Conservation (phyloP, 2,113 vertebrate species). For the Narcine bancroftii region DNA sequence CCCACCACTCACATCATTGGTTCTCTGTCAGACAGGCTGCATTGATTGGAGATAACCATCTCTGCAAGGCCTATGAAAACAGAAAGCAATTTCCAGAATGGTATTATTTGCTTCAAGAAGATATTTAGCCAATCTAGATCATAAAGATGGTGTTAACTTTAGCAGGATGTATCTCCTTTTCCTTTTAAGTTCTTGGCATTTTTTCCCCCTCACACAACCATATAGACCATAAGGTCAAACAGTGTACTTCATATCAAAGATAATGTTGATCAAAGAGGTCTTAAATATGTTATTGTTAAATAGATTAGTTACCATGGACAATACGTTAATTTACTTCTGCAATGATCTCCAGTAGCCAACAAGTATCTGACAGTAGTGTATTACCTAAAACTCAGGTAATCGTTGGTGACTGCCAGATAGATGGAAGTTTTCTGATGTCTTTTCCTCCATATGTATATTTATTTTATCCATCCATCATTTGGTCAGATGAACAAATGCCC, state of each 20-base stretch:
- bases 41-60: no score
- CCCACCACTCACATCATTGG: no score
- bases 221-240: background rate
- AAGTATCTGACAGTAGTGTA: background rate
- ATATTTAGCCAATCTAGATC: no score
- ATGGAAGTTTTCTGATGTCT: background rate
- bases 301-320: no score
- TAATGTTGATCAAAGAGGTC: background rate
- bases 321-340: no score
- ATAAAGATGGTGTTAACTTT: no score
- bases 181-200: background rate
- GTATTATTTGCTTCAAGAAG: background rate
- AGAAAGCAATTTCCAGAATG: background rate
- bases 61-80: no score
- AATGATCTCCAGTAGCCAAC: background rate
- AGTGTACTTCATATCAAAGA: background rate
- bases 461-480: background rate
- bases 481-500: background rate
- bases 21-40: no score
- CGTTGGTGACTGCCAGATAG: background rate
- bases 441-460: background rate
- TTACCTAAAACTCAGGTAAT: background rate
- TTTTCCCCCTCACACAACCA: background rate
- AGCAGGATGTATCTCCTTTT: no score
- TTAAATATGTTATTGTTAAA: background rate